phyloP scores from a whole-genome alignment of 2,888 invertebrate species.

The Portevinia maculata region DNA sequence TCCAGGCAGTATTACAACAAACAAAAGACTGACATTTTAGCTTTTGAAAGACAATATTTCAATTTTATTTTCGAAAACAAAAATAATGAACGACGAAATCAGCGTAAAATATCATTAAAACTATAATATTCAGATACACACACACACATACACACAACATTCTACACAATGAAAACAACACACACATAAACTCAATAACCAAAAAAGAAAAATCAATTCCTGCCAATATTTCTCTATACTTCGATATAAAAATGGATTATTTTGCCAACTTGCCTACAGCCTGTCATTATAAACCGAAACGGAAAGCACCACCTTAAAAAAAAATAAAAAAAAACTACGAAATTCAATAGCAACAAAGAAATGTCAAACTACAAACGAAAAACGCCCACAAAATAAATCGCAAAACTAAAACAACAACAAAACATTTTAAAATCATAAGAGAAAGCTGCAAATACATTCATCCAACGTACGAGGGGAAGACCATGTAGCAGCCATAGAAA shows the following conservation, averaged over 20 bases:
- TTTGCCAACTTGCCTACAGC: constrained; percentile 72
- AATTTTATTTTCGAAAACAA: constrained; percentile 76
- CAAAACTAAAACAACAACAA: constrained; percentile 21
- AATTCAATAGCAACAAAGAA: constrained; percentile 38
- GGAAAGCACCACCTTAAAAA: constrained; percentile 67
- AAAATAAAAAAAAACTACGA: constrained; percentile 19
- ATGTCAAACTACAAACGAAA: constrained; percentile 35
- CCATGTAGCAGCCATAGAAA: constrained; percentile 49
- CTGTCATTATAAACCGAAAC: constrained; percentile 49
- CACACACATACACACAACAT: constrained; percentile 37
- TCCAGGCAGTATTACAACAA: constrained; percentile 76
- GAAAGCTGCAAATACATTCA: constrained; percentile 53
- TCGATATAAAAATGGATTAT: constrained; percentile 63
- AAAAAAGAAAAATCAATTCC: constrained; percentile 56
- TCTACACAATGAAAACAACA: constrained; percentile 25
- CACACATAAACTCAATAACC: constrained; percentile 32
- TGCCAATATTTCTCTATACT: constrained; percentile 70
- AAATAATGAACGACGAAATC: constrained; percentile 56
- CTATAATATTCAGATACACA: constrained; percentile 17
- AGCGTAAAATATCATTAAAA: constrained; percentile 57
- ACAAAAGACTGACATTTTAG: constrained; percentile 83
- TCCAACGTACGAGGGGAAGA: constrained; percentile 28
- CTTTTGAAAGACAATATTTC: constrained; percentile 83
- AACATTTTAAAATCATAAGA: constrained; percentile 17
- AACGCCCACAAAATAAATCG: constrained; percentile 13